phyloP scores from a whole-genome alignment of 1,140 invertebrate genomes.

The Caenorhabditis remanei region DNA sequence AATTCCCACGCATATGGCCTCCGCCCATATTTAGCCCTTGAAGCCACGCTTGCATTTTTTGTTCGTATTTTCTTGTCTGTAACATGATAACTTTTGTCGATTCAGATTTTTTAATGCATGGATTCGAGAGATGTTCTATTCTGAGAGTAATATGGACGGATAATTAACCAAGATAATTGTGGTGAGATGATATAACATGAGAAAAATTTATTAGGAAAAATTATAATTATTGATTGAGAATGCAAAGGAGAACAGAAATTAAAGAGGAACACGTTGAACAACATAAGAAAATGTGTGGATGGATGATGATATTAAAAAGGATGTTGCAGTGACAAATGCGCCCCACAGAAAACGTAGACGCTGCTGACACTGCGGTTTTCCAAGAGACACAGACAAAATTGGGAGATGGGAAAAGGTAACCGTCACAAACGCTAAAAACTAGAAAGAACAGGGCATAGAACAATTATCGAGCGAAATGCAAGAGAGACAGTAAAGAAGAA shows the following conservation, averaged over 20 bases:
- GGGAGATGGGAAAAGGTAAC: background rate
- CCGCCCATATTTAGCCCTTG: conserved; percentile 23
- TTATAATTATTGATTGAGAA: no score
- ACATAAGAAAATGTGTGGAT: conserved; percentile 8
- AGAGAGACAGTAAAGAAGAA: background rate
- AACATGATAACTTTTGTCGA: background rate
- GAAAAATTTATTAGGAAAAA: conserved; percentile 8
- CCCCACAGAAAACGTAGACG: background rate
- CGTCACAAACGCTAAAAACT: conserved; percentile 23
- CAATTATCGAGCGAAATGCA: conserved; percentile 29
- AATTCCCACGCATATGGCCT: background rate
- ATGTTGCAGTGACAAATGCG: conserved; percentile 6
- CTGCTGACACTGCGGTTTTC: background rate
- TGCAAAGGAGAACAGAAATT: conserved; percentile 36
- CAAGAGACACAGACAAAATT: background rate
- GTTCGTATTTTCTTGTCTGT: background rate
- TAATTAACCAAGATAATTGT: background rate
- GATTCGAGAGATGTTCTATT: background rate
- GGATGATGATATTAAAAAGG: conserved; percentile 39
- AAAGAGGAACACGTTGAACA: background rate
- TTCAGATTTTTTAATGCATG: background rate
- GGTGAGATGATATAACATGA: background rate
- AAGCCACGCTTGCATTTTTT: conserved; percentile 42
- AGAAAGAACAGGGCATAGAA: conserved; percentile 29
- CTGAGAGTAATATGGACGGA: background rate